Base-by-base conservation (phyloP, 2,797 vertebrate genomes). In the Myotis planiceps region DNA sequence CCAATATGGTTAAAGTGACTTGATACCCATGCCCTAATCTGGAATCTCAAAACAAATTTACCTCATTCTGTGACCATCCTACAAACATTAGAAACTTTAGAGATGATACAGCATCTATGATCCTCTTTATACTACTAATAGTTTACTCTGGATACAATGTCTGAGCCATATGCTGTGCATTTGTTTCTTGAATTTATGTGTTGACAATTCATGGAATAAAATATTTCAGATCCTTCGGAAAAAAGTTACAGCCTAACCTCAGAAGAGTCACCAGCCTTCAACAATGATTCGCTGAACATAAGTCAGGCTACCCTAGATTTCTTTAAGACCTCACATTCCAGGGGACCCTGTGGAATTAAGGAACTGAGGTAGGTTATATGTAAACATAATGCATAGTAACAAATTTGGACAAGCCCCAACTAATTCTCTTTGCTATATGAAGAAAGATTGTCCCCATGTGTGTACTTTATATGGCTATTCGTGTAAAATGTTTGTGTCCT, bases 171-270 rank as follows among this genome's bases (percentile, higher is more conserved):
- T 60, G 16, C 39, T 95, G 2, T 32, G 15, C 9, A 2, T 66
- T 68, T 88, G 34, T 90, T 95, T 90, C 58, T 79, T 88, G 47
- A 85, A 84, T 74, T 75, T 85, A 66, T 45, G 14, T 82, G 90
- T 78, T 97, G 42, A 88, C 42, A 78, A 55, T 69, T 51, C 34
- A 34, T 84, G 53, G 47, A 92, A 71, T 97, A 78, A 93, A 96
- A 97, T 90, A 66, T 98, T 98, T 97, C 97, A 98, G 98, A 87
- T 94, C 32, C 75, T 96, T 92, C 92, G 87, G 97, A 96, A 96
- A 90, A 96, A 9, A 0, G 4, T 94, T 78, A 29, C 75, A 91
- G 2, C 15, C 96, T 92, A 65, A 65, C 53, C 66, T 88, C 53
- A 76, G 98, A 97, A 85, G 97, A 87, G 25, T 91, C 37, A 72